These are phyloP conservation scores for Parauchenoglanis punctatus DNA, from an alignment of 2,797 vertebrate species.

Conservation along the genomic window DNA sequence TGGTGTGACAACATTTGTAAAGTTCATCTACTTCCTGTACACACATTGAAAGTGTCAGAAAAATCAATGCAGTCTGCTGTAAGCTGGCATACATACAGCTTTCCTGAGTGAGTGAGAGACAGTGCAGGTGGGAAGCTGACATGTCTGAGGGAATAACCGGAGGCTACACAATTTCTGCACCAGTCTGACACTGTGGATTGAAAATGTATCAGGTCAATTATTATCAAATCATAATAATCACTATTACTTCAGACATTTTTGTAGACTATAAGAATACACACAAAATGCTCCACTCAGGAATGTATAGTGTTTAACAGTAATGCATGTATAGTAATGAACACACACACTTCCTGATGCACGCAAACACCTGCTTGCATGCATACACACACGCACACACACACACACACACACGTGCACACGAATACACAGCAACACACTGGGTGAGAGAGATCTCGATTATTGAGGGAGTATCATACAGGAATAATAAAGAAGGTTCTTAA, in stretches of 20 bases:
- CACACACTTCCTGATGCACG: slow-evolving; percentile 18
- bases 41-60: slow-evolving; percentile 74
- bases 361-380: slow-evolving; percentile 34
- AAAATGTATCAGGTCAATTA: slow-evolving; percentile 27
- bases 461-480: slow-evolving; percentile 85
- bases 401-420: slow-evolving; percentile 41
- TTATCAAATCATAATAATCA: slow-evolving; percentile 10
- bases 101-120: slow-evolving; percentile 38
- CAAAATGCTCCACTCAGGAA: not conserved
- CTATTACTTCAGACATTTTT: not conserved
- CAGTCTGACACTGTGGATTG: slow-evolving; percentile 4
- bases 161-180: not conserved
- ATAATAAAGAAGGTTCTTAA: slow-evolving; percentile 99
- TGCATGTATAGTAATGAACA: not conserved
- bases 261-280: slow-evolving; percentile 5
- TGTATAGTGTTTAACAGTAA: not conserved
- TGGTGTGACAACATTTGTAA: slow-evolving; percentile 73
- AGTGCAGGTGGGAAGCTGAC: slow-evolving; percentile 24
- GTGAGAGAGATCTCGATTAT: slow-evolving; percentile 74
- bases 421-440: slow-evolving; percentile 64
- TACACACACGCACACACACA: slow-evolving; percentile 11
- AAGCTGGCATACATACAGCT: slow-evolving; percentile 52
- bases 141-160: slow-evolving; percentile 22
- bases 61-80: slow-evolving; percentile 74
- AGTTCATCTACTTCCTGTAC: slow-evolving; percentile 70